Evolutionary conservation across 2,888 invertebrate genomes (phyloP), one percentile per base, ranked within the genome.

Genomic region (Arrhopalites spinosus): DNA sequence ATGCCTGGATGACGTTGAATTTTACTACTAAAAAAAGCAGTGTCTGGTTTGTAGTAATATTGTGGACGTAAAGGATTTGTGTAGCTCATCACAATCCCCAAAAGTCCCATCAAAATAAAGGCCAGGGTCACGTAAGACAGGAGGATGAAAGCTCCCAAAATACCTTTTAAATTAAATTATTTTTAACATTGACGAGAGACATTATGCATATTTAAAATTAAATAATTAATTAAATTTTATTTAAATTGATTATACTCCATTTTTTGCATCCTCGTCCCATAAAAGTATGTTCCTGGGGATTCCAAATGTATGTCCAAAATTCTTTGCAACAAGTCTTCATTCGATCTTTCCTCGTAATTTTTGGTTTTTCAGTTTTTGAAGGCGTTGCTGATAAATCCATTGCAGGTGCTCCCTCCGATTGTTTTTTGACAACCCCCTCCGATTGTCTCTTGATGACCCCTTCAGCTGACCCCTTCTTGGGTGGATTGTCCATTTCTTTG

Each of bases 191-290:
- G n/a, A 47, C n/a, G 47, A 11, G 47, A n/a, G 1, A 47, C 7
- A n/a, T 47, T n/a, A 47, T 7, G 47, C 7, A 17, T 47, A 47
- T 47, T 2, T 17, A 47, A 47, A 47, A 2, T n/a, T n/a, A 1
- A n/a, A 7, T 23, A 5, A 59, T 23, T 1, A 59, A 59, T 15
- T 59, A 59, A 2, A 2, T 59, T 13, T 8, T 56, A 20, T 56
- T 13, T 13, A n/a, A 56, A 8, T 13, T 56, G n/a, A 56, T 15
- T 59, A 59, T 50, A 69, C 69, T 17, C 69, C 69, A 69, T 47
- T 47, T n/a, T 15, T 15, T 17, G 17, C 69, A 45, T 11, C 50
- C 50, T 25, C 69, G n/a, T 23, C 69, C 69, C 69, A 69, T 69
- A 27, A 47, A n/a, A 20, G 20, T 25, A 1, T 50, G 20, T 47